Base-by-base conservation (phyloP, 2,797 vertebrate species). In the Tarsius wallacei region DNA sequence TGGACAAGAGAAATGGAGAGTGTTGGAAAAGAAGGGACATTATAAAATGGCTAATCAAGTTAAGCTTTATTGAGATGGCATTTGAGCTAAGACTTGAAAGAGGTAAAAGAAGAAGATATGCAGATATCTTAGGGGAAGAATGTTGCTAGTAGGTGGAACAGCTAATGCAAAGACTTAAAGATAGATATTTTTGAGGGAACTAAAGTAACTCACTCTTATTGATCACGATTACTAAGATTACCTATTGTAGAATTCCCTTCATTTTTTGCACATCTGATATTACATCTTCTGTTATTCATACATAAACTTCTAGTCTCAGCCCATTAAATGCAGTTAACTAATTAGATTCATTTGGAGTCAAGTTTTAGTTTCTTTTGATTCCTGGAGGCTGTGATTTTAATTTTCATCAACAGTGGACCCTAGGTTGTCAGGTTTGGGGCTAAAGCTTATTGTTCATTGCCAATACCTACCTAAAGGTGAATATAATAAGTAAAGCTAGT, bases 151-250 rank as follows among this genome's bases (percentile, higher is more conserved):
- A 42, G 42, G 7, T 42, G 42, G 42, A 42, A 42, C 42, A 42
- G 42, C 42, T 42, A 42, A 42, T 42, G 42, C 42, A 42, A 42
- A 42, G 42, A 42, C 42, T 42, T 42, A 42, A 42, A 42, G 42
- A 42, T 42, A 42, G 7, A 91, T 70, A n/a, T 42, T 64, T 71
- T 91, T 26, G 33, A 82, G 36, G 70, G 10, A 91, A 77, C 16
- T 36, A 91, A 94, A 96, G 82, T 55, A 88, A 78, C 17, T 61
- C 68, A 31, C 78, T 88, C 11, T 61, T 94, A 91, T 71, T 36
- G 19, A 17, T 96, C 31, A 57, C 16, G 31, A 86, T 88, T 36
- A 57, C 64, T 53, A 76, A 77, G 49, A 82, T 73, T 66, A 24
- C 42, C n/a, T 77, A 49, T 66, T 90, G 5, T n/a, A 85, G 24